phyloP scores from a whole-genome alignment of 2,888 invertebrate species.

The Bombylius discolor region DNA sequence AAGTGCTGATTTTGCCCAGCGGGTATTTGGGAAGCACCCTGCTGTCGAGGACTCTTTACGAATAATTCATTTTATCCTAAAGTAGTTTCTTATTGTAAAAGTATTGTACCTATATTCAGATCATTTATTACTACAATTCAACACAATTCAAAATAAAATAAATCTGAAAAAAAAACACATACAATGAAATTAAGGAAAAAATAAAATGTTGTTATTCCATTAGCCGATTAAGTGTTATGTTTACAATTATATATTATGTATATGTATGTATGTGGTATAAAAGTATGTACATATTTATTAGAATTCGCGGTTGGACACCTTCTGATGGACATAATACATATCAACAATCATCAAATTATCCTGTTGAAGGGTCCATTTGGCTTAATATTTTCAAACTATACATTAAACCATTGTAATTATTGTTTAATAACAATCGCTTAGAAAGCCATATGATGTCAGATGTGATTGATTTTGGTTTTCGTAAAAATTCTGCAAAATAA shows the following conservation, averaged over 20 bases:
- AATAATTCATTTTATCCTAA: not conserved
- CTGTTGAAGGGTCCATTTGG: too few species aligned
- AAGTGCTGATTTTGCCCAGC: conserved; percentile 14
- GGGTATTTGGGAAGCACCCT: conserved; percentile 9
- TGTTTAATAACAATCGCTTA: too few species aligned
- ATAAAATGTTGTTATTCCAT: conserved; percentile 6
- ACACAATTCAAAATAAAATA: too few species aligned
- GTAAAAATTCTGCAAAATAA: too few species aligned
- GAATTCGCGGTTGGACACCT: conserved; percentile 15
- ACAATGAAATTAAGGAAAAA: not conserved
- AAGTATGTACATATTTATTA: conserved; percentile 12
- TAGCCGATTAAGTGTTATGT: conserved; percentile 12
- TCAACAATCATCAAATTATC: not conserved
- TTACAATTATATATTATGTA: conserved; percentile 3
- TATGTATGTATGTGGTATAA: too few species aligned
- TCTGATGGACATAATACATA: not conserved
- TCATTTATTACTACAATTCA: too few species aligned
- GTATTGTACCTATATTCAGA: too few species aligned
- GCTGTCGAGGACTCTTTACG: conserved; percentile 5
- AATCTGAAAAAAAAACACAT: too few species aligned
- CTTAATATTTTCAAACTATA: too few species aligned
- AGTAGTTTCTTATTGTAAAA: not conserved
- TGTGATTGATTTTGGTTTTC: too few species aligned
- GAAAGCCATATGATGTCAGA: too few species aligned
- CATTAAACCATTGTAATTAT: too few species aligned